Base-by-base conservation (phyloP, 1,140 invertebrate genomes). In the Popillia japonica region DNA sequence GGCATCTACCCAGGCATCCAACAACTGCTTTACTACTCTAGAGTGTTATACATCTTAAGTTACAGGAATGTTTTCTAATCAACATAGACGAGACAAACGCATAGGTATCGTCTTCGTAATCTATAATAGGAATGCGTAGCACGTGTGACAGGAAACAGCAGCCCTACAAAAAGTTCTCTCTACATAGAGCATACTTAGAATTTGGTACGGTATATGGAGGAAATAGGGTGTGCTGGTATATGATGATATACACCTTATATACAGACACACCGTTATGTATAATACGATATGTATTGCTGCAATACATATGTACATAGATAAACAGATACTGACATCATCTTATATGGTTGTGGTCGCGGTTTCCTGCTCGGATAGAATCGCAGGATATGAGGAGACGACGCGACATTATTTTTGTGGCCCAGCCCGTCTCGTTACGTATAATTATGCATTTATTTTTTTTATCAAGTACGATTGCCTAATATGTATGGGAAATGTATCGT, bases 141-240 rank as follows among this genome's bases (percentile, higher is more conserved):
- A 55, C 48, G 48, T 55, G 48, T 55, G 48, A 55, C 48, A 55
- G 48, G 48, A 55, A 55, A 55, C n/a, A 55, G 48, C 48, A 55
- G 14, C 48, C 48, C 48, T 55, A 55, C 48, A 55, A 55, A 55
- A 55, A 55, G 9, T 55, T 17, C 48, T 55, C 48, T 55, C 48
- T n/a, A 55, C 48, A 55, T 55, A 55, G 27, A 34, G n/a, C 48
- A 17, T 55, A 55, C 48, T 7, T 14, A 55, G 48, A 55, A 55
- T 55, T 55, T 55, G 48, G 48, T 55, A 55, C 48, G 48, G 48
- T 55, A 55, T 55, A 55, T 55, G 17, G 17, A 55, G 48, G 48
- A 55, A 55, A 55, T 55, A 55, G 48, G 48, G 48, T 55, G 48
- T 17, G 48, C 48, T 55, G 17, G 48, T n/a, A 55, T 17, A 55